A percentile compares a stretch with the other conserved stretches of the same genome.
Evolutionary conservation across 2,888 invertebrate species (phyloP).

Genomic region (Ennomos quercinarius): DNA sequence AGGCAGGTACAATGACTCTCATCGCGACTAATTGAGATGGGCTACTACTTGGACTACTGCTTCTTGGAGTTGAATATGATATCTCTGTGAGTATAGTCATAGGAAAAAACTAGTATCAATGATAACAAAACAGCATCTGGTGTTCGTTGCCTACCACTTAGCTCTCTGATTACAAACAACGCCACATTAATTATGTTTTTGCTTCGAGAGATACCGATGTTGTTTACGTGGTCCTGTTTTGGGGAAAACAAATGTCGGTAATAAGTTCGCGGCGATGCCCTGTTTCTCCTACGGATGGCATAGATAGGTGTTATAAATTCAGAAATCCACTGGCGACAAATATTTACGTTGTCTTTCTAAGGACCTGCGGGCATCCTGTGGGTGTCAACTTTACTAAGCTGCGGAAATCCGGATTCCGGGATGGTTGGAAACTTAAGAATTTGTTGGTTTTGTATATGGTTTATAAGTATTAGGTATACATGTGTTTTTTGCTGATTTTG

Average conservation of each 20-base stretch:
- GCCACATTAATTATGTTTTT: slow-evolving; percentile 80
- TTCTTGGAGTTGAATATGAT: no score
- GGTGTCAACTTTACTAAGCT: no score
- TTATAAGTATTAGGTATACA: no score
- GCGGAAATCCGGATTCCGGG: no score
- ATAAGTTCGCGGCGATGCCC: slow-evolving; percentile 61
- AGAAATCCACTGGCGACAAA: slow-evolving; percentile 9
- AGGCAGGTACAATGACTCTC: no score
- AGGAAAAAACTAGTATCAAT: slow-evolving; percentile 20
- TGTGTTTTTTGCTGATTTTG: no score
- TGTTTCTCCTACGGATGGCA: slow-evolving; percentile 43
- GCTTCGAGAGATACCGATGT: slow-evolving; percentile 71
- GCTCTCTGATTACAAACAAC: slow-evolving; percentile 76
- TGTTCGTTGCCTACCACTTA: slow-evolving; percentile 60
- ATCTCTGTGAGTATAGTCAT: background rate
- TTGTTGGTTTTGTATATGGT: no score
- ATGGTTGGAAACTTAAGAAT: no score
- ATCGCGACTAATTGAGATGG: no score
- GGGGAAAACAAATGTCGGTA: slow-evolving; percentile 70
- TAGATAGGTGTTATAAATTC: slow-evolving; percentile 35
- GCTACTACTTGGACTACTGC: no score
- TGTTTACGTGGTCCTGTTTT: slow-evolving; percentile 70
- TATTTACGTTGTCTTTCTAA: slow-evolving; percentile 12
- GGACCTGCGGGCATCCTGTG: background rate
- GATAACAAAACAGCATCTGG: slow-evolving; percentile 59